Evolutionary conservation across 2,797 vertebrate genomes (phyloP).

Genomic region (Leptodon cayanensis): DNA sequence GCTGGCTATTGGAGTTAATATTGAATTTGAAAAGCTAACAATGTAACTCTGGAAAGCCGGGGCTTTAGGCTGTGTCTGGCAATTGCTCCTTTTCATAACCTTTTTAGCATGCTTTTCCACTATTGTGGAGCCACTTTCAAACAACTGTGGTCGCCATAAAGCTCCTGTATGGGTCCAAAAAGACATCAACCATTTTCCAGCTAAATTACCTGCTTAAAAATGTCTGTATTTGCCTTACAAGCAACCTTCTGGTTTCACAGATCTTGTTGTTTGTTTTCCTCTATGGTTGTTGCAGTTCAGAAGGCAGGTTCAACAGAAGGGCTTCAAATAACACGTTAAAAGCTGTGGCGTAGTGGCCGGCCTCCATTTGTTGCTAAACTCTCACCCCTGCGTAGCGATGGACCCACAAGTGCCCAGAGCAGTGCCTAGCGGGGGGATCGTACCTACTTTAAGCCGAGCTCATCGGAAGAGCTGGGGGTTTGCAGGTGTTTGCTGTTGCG

Average conservation of each 20-base stretch:
- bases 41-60: background rate
- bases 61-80: background rate
- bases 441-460: background rate
- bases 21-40: background rate
- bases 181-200: background rate
- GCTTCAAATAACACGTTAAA: background rate
- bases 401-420: background rate
- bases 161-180: background rate
- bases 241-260: background rate
- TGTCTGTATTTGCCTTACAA: background rate
- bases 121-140: background rate
- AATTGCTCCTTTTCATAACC: background rate
- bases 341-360: background rate
- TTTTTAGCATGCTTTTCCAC: background rate
- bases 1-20: background rate
- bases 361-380: background rate
- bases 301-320: background rate
- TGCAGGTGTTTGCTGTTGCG: background rate
- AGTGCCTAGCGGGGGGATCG: background rate
- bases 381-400: background rate
- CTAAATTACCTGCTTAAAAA: constrained; percentile 5
- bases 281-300: background rate
- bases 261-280: background rate
- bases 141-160: background rate
- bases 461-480: accelerated